Evolutionary conservation across 2,888 invertebrate genomes (phyloP).

Genomic region (Pandemis corylana): DNA sequence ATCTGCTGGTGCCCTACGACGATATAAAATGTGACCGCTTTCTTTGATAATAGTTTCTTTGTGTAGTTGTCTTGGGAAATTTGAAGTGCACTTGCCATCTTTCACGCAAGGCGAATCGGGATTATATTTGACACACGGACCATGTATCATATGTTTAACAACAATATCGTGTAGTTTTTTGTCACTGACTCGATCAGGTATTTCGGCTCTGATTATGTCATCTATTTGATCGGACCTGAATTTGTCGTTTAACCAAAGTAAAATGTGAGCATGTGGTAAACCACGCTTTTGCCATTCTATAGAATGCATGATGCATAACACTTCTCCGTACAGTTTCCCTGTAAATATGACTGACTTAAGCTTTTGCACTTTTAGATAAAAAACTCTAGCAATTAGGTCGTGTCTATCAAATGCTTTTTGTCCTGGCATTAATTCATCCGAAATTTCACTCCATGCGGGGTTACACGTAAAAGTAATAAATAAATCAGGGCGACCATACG

Average conservation of each 20-base stretch:
- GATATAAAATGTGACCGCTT: background rate
- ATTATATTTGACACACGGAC: background rate
- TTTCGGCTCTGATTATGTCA: background rate
- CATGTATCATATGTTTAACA: background rate
- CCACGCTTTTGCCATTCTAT: slow-evolving; percentile 18
- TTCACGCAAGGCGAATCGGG: background rate
- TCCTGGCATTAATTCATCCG: slow-evolving; percentile 41
- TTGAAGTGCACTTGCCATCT: background rate
- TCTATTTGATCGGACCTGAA: background rate
- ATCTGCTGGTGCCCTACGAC: background rate
- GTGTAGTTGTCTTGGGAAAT: background rate
- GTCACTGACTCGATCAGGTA: background rate
- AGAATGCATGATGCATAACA: slow-evolving; percentile 46
- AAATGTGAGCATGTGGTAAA: slow-evolving; percentile 12
- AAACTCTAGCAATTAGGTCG: slow-evolving; percentile 49
- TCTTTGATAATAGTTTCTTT: background rate
- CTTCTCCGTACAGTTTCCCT: slow-evolving; percentile 45
- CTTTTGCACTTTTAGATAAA: slow-evolving; percentile 45
- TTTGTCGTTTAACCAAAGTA: slow-evolving; percentile 6
- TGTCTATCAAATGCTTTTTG: slow-evolving; percentile 50
- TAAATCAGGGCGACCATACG: background rate
- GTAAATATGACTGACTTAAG: slow-evolving; percentile 44
- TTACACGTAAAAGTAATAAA: slow-evolving; percentile 49
- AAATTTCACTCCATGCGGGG: slow-evolving; percentile 49
- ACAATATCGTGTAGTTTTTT: background rate